Percentiles rank a stretch among this genome's conserved stretches.
These are phyloP conservation scores for Drosophila parthenogenetica DNA, from an alignment of 2,888 invertebrate species.

Conservation along the genomic window DNA sequence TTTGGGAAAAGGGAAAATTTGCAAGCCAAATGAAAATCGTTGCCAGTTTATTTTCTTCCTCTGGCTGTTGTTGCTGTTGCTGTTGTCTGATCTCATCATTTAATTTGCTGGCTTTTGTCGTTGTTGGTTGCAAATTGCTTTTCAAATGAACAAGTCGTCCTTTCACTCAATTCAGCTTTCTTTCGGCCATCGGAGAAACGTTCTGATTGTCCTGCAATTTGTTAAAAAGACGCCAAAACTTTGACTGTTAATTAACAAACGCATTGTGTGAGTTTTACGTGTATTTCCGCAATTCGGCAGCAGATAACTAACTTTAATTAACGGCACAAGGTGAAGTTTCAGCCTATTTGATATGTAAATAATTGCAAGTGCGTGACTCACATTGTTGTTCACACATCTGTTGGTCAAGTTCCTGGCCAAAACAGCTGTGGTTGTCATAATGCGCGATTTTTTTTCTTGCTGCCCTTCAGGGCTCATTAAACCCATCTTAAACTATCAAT, in stretches of 20 bases:
- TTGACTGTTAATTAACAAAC: conserved; percentile 21
- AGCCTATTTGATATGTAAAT: conserved; percentile 62
- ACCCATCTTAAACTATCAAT: conserved; percentile 65
- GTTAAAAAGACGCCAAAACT: conserved; percentile 46
- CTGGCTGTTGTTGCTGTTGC: conserved; percentile 6
- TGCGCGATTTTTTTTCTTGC: neutral
- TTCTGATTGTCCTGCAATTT: conserved; percentile 46
- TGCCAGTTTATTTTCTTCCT: conserved; percentile 11
- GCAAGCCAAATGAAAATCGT: conserved; percentile 35
- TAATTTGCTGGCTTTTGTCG: conserved; percentile 47
- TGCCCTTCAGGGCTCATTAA: conserved; percentile 56
- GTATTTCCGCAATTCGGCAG: conserved; percentile 9
- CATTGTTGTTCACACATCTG: neutral
- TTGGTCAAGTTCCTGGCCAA: conserved; percentile 2
- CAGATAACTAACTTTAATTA: conserved; percentile 50
- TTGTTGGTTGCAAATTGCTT: conserved; percentile 59
- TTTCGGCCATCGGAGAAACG: conserved; percentile 7
- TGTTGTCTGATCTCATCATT: conserved; percentile 37
- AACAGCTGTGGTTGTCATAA: conserved; percentile 8
- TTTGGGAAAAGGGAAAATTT: conserved; percentile 16
- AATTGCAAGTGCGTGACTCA: conserved; percentile 39
- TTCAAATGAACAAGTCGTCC: conserved; percentile 19
- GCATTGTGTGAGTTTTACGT: conserved; percentile 15
- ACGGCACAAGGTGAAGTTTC: conserved; percentile 11
- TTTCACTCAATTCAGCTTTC: conserved; percentile 3